Evolutionary conservation across 1,140 invertebrate genomes (phyloP).

Genomic region (Diorhabda elongata): DNA sequence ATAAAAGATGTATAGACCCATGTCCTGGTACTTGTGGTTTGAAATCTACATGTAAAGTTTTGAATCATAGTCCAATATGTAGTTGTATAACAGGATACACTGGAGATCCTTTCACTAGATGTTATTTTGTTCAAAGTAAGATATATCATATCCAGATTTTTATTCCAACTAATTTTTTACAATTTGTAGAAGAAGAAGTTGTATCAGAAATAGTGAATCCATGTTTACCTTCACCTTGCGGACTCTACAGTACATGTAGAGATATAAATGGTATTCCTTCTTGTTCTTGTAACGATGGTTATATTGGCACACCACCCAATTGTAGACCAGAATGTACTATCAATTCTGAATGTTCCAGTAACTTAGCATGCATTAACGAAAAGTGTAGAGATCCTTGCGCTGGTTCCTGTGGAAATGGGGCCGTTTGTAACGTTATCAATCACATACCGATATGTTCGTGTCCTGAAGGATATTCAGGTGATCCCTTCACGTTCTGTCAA

Average conservation of each 20-base stretch:
- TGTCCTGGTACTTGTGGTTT: slow-evolving; percentile 69
- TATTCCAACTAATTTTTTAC: no score
- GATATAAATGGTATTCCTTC: slow-evolving; percentile 54
- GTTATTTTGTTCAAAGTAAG: slow-evolving; percentile 56
- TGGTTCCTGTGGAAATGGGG: slow-evolving; percentile 60
- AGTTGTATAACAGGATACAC: slow-evolving; percentile 52
- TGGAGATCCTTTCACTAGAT: slow-evolving; percentile 56
- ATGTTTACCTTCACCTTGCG: slow-evolving; percentile 67
- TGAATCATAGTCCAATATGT: slow-evolving; percentile 59
- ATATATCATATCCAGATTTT: slow-evolving; percentile 24
- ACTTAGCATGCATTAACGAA: slow-evolving; percentile 59
- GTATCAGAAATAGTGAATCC: slow-evolving; percentile 48
- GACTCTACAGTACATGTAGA: slow-evolving; percentile 60
- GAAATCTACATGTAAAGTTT: slow-evolving; percentile 67
- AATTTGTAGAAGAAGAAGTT: slow-evolving; percentile 23
- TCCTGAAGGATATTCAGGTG: slow-evolving; percentile 58
- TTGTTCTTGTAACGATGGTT: slow-evolving; percentile 58
- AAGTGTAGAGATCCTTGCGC: slow-evolving; percentile 64
- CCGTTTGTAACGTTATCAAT: slow-evolving; percentile 59
- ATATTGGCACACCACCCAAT: slow-evolving; percentile 62
- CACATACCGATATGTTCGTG: slow-evolving; percentile 64
- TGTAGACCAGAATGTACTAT: slow-evolving; percentile 64
- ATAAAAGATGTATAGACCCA: slow-evolving; percentile 69
- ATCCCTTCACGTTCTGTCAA: slow-evolving; percentile 59
- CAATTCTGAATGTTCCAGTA: slow-evolving; percentile 60